Evolutionary conservation across 2,888 invertebrate species (phyloP).

Genomic region (Tiphia femorata): DNA sequence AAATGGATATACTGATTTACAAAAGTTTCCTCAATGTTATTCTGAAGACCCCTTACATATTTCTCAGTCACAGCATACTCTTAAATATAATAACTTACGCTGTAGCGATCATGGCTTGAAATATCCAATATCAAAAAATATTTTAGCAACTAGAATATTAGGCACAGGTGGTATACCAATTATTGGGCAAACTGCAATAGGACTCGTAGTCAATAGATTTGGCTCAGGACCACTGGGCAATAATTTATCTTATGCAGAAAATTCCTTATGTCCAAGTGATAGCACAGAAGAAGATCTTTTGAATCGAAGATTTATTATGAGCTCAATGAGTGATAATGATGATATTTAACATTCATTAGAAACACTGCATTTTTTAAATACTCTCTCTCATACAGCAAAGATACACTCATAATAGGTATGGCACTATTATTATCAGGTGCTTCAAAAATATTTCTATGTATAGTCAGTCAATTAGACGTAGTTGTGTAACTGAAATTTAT

Average conservation of each 20-base stretch:
- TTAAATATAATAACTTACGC: constrained; percentile 60
- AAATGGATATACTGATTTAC: constrained; percentile 50
- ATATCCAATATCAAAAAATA: constrained; percentile 56
- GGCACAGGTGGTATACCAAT: constrained; percentile 61
- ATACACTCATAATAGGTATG: too few species aligned
- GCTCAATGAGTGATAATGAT: constrained; percentile 60
- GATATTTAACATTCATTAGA: constrained; percentile 45
- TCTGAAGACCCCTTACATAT: constrained; percentile 58
- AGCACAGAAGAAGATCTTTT: constrained; percentile 55
- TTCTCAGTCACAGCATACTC: constrained; percentile 49
- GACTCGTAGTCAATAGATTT: constrained; percentile 63
- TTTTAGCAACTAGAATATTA: constrained; percentile 58
- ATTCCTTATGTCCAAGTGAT: constrained; percentile 54
- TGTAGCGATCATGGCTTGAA: constrained; percentile 55
- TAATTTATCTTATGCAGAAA: constrained; percentile 49
- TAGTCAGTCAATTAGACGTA: too few species aligned
- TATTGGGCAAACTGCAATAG: constrained; percentile 62
- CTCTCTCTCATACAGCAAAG: too few species aligned
- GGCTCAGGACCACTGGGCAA: constrained; percentile 53
- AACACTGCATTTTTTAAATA: neutral
- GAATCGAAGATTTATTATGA: constrained; percentile 57
- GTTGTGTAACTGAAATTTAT: too few species aligned
- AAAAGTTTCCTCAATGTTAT: constrained; percentile 61
- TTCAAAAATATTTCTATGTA: too few species aligned
- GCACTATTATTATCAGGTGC: too few species aligned